Evolutionary conservation across 2,797 vertebrate genomes (phyloP).

Genomic region (Momotus momota): DNA sequence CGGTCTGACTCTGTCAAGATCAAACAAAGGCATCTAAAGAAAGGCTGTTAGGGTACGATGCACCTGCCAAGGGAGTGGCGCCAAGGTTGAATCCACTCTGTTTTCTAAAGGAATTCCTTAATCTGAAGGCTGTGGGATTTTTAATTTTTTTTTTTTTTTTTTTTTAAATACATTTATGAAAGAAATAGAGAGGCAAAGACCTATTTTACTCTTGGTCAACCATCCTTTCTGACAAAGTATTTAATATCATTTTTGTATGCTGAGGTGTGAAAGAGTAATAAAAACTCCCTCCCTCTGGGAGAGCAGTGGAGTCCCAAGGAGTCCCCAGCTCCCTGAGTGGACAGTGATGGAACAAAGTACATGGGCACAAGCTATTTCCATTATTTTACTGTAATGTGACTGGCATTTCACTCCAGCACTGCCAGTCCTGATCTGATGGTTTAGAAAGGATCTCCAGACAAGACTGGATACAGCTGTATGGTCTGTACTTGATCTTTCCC

Average conservation of each 20-base stretch:
- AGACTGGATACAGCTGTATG: not conserved
- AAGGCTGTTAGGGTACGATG: not conserved
- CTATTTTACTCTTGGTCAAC: not conserved
- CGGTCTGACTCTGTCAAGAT: not conserved
- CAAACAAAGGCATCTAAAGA: not conserved
- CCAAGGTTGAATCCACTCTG: not conserved
- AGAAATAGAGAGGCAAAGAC: not conserved
- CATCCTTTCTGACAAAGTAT: not conserved
- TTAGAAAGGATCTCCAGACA: not conserved
- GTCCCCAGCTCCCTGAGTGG: not conserved
- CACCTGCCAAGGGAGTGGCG: accelerated
- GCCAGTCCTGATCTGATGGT: not conserved
- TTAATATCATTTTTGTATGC: not conserved
- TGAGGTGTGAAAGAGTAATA: not conserved
- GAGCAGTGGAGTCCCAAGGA: not conserved
- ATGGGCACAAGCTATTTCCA: not conserved
- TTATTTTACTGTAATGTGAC: not conserved
- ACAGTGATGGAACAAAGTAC: not conserved
- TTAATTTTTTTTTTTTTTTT: no score
- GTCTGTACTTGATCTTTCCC: not conserved
- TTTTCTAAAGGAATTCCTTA: not conserved
- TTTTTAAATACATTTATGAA: not conserved
- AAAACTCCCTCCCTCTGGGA: accelerated
- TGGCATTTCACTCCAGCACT: not conserved
- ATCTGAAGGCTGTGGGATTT: not conserved